phyloP scores from a whole-genome alignment of 2,797 vertebrate genomes.

The Manis pentadactyla region DNA sequence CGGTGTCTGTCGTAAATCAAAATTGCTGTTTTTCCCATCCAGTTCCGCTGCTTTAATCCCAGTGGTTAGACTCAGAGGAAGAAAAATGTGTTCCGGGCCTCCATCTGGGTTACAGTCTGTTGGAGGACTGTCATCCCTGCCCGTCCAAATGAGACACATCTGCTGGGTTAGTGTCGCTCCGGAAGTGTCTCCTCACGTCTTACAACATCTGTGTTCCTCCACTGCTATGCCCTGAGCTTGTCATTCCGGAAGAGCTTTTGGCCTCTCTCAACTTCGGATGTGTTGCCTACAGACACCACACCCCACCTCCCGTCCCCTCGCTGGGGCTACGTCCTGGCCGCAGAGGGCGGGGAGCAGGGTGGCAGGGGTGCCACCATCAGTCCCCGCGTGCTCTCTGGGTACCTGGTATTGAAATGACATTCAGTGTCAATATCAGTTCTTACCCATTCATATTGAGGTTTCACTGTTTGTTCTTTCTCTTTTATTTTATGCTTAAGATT shows the following conservation, averaged over 20 bases:
- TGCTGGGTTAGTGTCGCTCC: not conserved
- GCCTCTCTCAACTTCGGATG: not conserved
- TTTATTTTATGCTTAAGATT: not conserved
- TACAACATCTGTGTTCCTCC: not conserved
- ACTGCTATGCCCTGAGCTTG: not conserved
- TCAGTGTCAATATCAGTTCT: not conserved
- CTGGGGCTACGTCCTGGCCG: not conserved
- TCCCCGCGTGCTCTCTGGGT: not conserved
- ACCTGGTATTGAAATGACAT: not conserved
- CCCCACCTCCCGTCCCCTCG: not conserved
- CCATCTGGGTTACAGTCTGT: not conserved
- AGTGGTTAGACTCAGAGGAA: not conserved
- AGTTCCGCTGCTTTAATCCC: not conserved
- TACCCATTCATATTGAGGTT: not conserved
- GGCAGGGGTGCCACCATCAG: not conserved
- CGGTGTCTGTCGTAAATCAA: not conserved
- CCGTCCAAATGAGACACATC: not conserved
- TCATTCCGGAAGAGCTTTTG: not conserved
- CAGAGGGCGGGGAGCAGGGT: not conserved
- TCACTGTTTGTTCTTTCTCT: not conserved
- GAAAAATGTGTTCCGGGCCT: not conserved
- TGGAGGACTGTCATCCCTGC: not conserved
- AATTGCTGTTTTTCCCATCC: not conserved
- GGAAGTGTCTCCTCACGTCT: not conserved
- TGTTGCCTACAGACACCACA: too few species aligned